These are phyloP conservation scores for Isichthys henryi DNA, from an alignment of 2,113 vertebrate species.

Conservation along the genomic window DNA sequence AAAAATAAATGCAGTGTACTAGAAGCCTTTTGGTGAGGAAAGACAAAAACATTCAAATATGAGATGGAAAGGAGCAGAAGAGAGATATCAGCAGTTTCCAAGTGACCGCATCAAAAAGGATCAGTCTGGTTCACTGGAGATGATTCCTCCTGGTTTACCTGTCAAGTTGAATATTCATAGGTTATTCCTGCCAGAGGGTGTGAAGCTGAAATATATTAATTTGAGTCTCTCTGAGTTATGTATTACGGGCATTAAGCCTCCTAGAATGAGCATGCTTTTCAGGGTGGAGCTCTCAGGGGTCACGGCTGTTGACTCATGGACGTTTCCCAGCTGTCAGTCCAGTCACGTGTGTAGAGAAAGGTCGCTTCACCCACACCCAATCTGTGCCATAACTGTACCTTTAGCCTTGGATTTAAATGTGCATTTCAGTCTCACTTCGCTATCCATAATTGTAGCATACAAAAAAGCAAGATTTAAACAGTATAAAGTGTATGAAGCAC, in stretches of 20 bases:
- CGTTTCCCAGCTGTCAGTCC: slow-evolving; percentile 40
- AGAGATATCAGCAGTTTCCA: slow-evolving; percentile 35
- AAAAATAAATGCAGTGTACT: background rate
- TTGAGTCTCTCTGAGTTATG: slow-evolving; percentile 26
- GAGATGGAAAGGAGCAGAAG: slow-evolving; percentile 10
- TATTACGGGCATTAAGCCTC: slow-evolving; percentile 37
- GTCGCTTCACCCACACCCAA: background rate
- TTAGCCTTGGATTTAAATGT: background rate
- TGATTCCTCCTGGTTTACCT: slow-evolving; percentile 55
- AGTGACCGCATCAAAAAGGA: slow-evolving; percentile 47
- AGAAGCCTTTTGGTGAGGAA: background rate
- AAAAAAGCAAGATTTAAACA: background rate
- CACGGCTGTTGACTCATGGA: slow-evolving; percentile 43
- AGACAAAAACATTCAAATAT: background rate
- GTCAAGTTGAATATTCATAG: slow-evolving; percentile 64
- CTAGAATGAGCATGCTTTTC: slow-evolving; percentile 48
- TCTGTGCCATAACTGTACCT: background rate
- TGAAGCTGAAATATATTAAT: slow-evolving; percentile 55
- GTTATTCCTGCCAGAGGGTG: slow-evolving; percentile 52
- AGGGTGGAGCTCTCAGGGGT: slow-evolving; percentile 40
- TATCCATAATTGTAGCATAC: background rate
- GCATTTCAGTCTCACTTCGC: background rate
- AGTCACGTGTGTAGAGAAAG: background rate
- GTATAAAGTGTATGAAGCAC: background rate
- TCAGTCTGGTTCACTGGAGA: slow-evolving; percentile 60